A percentile compares a stretch with the other conserved stretches of the same genome.
Evolutionary conservation across 2,797 vertebrate species (phyloP).

Genomic region (Pteropus rufus): DNA sequence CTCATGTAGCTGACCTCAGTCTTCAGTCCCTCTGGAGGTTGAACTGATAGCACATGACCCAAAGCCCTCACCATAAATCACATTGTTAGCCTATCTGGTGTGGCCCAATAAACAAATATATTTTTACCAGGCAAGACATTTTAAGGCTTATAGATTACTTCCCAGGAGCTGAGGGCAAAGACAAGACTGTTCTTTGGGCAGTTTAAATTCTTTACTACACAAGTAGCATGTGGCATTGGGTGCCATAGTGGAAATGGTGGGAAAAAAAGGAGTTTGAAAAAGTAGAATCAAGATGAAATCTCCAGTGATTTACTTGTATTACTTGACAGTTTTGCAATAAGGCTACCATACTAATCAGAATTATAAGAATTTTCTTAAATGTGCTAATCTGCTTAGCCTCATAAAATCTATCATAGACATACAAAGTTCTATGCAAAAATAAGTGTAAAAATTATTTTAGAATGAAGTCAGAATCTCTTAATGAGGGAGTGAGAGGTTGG

Average conservation of each 20-base stretch:
- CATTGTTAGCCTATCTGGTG: neutral
- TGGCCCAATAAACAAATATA: neutral
- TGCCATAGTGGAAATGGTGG: neutral
- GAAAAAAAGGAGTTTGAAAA: neutral
- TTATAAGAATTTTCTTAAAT: neutral
- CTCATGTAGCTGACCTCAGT: neutral
- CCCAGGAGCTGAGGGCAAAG: neutral
- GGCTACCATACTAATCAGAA: neutral
- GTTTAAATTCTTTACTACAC: neutral
- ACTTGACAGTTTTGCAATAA: neutral
- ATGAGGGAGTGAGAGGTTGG: neutral
- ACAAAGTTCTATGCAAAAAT: neutral
- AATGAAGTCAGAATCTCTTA: neutral
- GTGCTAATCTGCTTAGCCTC: neutral
- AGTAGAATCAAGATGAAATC: neutral
- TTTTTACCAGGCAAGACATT: neutral
- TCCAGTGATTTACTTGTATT: neutral
- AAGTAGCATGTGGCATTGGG: neutral
- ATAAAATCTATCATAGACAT: neutral
- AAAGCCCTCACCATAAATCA: neutral
- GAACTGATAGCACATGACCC: neutral
- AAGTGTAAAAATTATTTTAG: neutral
- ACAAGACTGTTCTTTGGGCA: neutral
- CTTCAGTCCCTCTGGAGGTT: neutral
- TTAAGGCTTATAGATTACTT: neutral